Percentiles rank a stretch among this genome's conserved stretches.
Evolutionary conservation across 1,140 invertebrate genomes (phyloP).

Genomic region (Hesperophylax magnus): DNA sequence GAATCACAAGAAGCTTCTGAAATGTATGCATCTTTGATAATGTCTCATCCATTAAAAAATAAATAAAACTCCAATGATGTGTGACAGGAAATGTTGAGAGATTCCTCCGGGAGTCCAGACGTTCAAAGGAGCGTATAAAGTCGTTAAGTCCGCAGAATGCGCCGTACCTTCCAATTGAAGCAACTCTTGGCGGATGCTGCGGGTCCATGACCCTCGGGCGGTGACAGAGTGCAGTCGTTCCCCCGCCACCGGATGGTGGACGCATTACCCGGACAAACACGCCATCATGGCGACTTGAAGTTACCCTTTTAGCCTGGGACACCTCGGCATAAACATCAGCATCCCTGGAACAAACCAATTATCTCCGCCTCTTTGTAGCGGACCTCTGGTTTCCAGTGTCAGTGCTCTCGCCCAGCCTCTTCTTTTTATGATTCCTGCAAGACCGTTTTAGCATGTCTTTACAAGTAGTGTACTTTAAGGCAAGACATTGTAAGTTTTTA

Average conservation of each 20-base stretch:
- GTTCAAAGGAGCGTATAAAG: not conserved
- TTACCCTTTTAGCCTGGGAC: slow-evolving; percentile 18
- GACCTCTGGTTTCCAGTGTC: no score
- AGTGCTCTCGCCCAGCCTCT: not conserved
- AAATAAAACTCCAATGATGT: not conserved
- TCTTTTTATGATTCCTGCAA: no score
- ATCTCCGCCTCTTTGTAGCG: not conserved
- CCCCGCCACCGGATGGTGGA: not conserved
- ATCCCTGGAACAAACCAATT: not conserved
- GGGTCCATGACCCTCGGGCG: slow-evolving; percentile 37
- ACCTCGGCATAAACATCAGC: not conserved
- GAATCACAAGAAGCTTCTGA: no score
- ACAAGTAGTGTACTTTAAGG: no score
- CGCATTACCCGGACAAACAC: not conserved
- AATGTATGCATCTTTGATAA: no score
- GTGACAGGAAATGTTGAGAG: not conserved
- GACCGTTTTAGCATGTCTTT: no score
- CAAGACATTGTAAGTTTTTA: no score
- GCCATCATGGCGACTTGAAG: slow-evolving; percentile 4
- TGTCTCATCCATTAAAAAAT: no score
- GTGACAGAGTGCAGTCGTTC: slow-evolving; percentile 7
- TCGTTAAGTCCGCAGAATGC: slow-evolving; percentile 12
- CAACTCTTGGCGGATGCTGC: slow-evolving; percentile 35
- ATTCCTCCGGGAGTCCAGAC: not conserved
- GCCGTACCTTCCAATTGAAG: slow-evolving; percentile 4